Percentiles rank a stretch among this genome's conserved stretches.
Conservation (phyloP, 2,888 invertebrate genomes). For the Piscicola geometra region DNA sequence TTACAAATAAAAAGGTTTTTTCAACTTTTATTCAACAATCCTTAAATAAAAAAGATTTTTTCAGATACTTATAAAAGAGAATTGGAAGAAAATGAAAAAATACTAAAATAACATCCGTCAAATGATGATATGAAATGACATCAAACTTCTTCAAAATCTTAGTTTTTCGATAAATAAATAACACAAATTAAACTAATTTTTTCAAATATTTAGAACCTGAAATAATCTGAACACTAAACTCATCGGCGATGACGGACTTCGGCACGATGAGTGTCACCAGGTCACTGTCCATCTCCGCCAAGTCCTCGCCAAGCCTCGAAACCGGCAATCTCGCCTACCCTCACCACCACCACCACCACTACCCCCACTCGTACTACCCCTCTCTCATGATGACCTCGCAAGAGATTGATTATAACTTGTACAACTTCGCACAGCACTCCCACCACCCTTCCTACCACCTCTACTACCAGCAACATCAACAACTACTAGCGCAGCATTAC, state of each 20-base stretch:
- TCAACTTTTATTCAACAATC: too few relatives aligned
- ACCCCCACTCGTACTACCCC: background rate
- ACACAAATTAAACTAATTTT: too few relatives aligned
- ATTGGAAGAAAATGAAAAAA: too few relatives aligned
- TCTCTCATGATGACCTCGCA: background rate
- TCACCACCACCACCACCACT: constrained; percentile 5
- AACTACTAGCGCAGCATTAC: background rate
- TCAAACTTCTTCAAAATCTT: too few relatives aligned
- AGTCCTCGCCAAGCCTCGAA: background rate
- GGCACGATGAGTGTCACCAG: constrained; percentile 33
- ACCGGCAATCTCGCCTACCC: background rate
- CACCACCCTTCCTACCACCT: background rate
- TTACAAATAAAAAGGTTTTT: too few relatives aligned
- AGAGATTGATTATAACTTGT: background rate
- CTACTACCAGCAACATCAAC: constrained; percentile 22
- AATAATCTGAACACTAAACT: too few relatives aligned
- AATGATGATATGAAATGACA: too few relatives aligned
- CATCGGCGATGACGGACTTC: constrained; percentile 31
- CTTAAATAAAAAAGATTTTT: too few relatives aligned
- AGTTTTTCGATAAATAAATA: too few relatives aligned
- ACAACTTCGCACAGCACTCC: constrained; percentile 4
- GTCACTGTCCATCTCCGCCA: constrained; percentile 31
- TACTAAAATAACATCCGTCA: too few relatives aligned
- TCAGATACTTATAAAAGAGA: too few relatives aligned
- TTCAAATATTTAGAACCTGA: too few relatives aligned